Evolutionary conservation across 2,888 invertebrate species (phyloP), one percentile per base, ranked within the genome.

Genomic region (Clanis bilineata): DNA sequence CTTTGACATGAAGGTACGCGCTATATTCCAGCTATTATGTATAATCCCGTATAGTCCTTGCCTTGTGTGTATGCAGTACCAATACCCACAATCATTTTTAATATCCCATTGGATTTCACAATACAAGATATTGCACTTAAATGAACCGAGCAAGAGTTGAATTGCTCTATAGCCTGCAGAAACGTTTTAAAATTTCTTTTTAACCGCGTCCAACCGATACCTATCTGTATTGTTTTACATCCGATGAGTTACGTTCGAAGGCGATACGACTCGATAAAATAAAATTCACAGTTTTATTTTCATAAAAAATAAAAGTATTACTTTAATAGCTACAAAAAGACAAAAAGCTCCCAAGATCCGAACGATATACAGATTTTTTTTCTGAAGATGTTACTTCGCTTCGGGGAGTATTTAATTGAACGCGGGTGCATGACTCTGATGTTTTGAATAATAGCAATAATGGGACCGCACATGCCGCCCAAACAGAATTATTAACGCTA

Each of bases 221-320:
- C 82, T 88, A 88, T 89, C 88, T 73, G 84, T 83, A 88, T 88
- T 88, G 88, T 88, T 82, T 84, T 79, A 85, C 84, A 83, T 82
- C 74, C 80, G 80, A 86, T 85, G 84, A 88, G 82, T 85, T 83
- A 85, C 82, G 83, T 83, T 75, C 77, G 70, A 71, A 67, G 67
- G 78, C 79, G 83, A 83, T 83, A 76, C 79, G 74, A 76, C 71
- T 71, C 80, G 83, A 86, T 87, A 87, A 83, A 87, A 88, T 83
- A 74, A 83, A 86, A 85, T 84, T 81, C 77, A 81, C 74, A 71
- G 75, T 81, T 83, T 86, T 84, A 81, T 85, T 86, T 83, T 71
- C 54, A 76, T 70, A 73, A 80, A 82, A 83, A 80, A 76, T 76
- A 73, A 64, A 73, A 74, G 83, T 81, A 87, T 83, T 82, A 80